Evolutionary conservation across 2,113 vertebrate genomes (phyloP), one percentile per base, ranked within the genome.

Genomic region (Corythoichthys intestinalis): DNA sequence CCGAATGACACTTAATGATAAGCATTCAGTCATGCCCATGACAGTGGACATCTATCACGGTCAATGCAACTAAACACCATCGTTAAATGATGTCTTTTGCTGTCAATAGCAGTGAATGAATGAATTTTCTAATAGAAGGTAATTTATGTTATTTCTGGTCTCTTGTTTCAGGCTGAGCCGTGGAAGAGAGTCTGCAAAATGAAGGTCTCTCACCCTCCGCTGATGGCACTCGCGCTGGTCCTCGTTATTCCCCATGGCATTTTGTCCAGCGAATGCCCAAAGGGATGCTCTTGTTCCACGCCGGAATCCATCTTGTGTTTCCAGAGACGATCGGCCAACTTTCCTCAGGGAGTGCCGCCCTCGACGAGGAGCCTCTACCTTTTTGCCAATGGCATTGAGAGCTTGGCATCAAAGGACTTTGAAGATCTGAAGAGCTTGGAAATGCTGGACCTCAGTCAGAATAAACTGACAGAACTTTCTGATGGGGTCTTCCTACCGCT

Each of bases 371-470:
- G 82, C 37, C 91, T 99, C 14, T 98, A 94, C 0, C 70, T 97
- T 64, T 99, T 98, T 57, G 86, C 93, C 78, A 98, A 98, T 0
- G 93, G 93, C 73, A 98, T 99, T 78, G 92, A 93, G 0, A 80
- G 78, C 0, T 84, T 99, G 9, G 82, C 81, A 0, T 62, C 77
- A 4, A 89, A 92, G 78, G 94, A 95, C 76, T 98, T 99, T 69
- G 67, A 78, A 0, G 87, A 90, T 3, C 83, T 98, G 63, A 83
- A 85, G 0, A 87, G 88, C 61, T 87, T 99, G 54, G 94, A 95
- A 83, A 94, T 97, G 84, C 71, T 99, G 65, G 97, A 99, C 78
- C 89, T 99, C 69, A 98, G 97, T 0, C 97, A 98, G 87, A 99
- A 99, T 84, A 92, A 94, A 73, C 80, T 99, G 69, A 85, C 91